These are phyloP conservation scores for Garra rufa DNA, from an alignment of 2,113 vertebrate genomes.

Conservation along the genomic window DNA sequence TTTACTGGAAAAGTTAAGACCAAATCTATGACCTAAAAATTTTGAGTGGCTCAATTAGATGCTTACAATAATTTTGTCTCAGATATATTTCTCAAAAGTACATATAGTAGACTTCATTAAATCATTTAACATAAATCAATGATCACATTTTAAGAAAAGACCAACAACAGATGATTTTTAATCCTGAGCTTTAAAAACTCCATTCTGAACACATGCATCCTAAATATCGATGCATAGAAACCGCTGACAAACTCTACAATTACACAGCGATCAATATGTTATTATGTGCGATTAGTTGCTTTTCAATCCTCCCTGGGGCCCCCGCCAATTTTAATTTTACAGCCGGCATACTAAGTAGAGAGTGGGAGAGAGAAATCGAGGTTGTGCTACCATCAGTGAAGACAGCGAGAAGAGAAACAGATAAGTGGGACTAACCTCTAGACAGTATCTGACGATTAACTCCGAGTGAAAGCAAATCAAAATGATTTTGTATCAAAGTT, in stretches of 20 bases:
- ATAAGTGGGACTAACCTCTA: constrained; percentile 26
- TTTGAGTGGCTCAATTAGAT: not conserved
- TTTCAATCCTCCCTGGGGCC: constrained; percentile 52
- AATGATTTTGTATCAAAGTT: constrained; percentile 41
- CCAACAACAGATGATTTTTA: constrained; percentile 44
- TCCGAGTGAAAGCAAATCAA: constrained; percentile 46
- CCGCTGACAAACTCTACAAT: constrained; percentile 58
- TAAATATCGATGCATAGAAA: constrained; percentile 43
- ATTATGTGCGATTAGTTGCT: constrained; percentile 63
- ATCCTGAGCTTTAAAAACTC: constrained; percentile 54
- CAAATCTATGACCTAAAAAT: not conserved
- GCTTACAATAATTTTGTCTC: not conserved
- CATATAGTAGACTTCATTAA: not conserved
- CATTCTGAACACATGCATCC: constrained; percentile 37
- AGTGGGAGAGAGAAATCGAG: constrained; percentile 12
- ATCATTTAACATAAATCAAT: not conserved
- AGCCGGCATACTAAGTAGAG: constrained; percentile 41
- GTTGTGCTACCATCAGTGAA: not conserved
- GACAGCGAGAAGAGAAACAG: not conserved
- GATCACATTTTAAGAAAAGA: not conserved
- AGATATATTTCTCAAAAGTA: not conserved
- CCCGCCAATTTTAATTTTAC: constrained; percentile 52
- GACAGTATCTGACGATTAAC: constrained; percentile 38
- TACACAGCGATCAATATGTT: constrained; percentile 63
- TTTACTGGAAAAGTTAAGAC: not conserved